Evolutionary conservation across 1,140 invertebrate genomes (phyloP).

Genomic region (Drosophila setifemur): DNA sequence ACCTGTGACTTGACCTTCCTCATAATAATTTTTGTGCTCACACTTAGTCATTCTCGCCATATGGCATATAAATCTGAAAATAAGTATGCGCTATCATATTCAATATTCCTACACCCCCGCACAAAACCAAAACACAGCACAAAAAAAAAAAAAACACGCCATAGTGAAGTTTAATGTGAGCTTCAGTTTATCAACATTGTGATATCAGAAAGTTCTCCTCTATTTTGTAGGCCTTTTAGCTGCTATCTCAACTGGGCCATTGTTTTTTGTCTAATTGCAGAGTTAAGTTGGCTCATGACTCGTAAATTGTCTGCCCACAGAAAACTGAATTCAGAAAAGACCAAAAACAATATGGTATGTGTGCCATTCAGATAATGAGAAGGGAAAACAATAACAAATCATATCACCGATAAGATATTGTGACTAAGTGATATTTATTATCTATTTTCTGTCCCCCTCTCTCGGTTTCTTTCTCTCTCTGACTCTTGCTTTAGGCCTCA

Average conservation of each 20-base stretch:
- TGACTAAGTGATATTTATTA: conserved; percentile 51
- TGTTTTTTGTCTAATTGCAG: conserved; percentile 56
- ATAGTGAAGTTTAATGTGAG: not conserved
- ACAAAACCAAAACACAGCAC: too few relatives aligned
- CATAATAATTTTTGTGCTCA: not conserved
- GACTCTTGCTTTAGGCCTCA: not conserved
- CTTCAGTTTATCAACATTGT: conserved; percentile 22
- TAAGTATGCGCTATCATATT: not conserved
- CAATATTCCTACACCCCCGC: too few relatives aligned
- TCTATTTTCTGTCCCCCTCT: not conserved
- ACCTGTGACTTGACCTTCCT: conserved; percentile 10
- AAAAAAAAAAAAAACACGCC: too few relatives aligned
- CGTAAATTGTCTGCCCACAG: conserved; percentile 15
- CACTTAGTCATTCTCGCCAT: not conserved
- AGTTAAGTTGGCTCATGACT: conserved; percentile 7
- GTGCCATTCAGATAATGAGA: conserved; percentile 69
- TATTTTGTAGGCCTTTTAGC: conserved; percentile 28
- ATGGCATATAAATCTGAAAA: not conserved
- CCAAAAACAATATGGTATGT: conserved; percentile 40
- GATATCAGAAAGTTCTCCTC: not conserved
- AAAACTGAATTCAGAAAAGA: not conserved
- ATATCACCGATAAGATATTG: conserved; percentile 27
- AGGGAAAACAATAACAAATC: conserved; percentile 6
- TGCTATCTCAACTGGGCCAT: conserved; percentile 27
- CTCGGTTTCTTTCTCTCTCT: not conserved